Base-by-base conservation (phyloP, 2,113 vertebrate genomes). In the Misgurnus anguillicaudatus region DNA sequence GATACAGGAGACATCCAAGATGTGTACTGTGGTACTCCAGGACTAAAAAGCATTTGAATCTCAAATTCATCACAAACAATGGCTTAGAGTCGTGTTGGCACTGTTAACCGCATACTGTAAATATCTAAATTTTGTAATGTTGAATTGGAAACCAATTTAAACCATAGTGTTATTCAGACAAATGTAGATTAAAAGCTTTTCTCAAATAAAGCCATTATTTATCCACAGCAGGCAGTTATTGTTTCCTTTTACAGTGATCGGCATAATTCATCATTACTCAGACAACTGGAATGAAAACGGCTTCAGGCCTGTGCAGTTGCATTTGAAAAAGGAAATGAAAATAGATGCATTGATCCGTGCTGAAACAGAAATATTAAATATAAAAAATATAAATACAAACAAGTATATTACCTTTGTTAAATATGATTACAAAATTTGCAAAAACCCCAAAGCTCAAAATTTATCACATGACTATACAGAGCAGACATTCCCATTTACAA, bases 171-270 rank as follows among this genome's bases (percentile, higher is more conserved):
- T 19, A 24, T 60, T 53, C 24, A 73, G 39, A 70, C 51, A 51
- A 51, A 77, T 73, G 36, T 63, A 55, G 45, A 72, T 79, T 48
- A 55, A 39, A 82, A 31, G 19, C 31, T 66, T 73, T 72, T 72
- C n/a, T 42, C 24, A 55, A 72, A 55, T 64, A 3, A 42, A 31
- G 45, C 36, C 31, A 14, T 41, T 1, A 63, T 41, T 73, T 60
- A 41, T 55, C 5, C 36, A n/a, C 17, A 64, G 61, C 31, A 39
- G 39, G n/a, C 31, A 41, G 38, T 57, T 57, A 57, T 38, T 71
- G 8, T 71, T 39, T 41, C 77, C 45, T 31, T 41, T 51, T 21
- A 47, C 41, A 38, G 4, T 36, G 31, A 70, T 78, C 10, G 41
- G 57, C 24, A 11, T 82, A 16, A 64, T 41, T 31, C 38, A 55